Conservation (phyloP, 1,140 invertebrate species). For the Hycleus phaleratus region DNA sequence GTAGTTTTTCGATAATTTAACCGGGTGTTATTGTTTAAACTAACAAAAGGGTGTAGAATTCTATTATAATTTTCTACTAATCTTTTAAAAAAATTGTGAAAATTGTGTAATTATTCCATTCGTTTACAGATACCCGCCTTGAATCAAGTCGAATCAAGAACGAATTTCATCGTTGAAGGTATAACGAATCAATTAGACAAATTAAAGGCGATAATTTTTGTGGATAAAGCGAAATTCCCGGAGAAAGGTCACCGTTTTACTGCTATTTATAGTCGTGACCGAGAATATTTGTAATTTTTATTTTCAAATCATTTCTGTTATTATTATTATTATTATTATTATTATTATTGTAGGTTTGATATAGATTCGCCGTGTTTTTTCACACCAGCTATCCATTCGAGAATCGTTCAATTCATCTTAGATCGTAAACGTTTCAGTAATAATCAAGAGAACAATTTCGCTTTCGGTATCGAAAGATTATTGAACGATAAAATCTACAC, state of each 20-base stretch:
- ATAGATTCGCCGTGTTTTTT: constrained; percentile 75
- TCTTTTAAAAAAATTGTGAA: background rate
- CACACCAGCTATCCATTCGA: constrained; percentile 71
- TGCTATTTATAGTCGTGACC: constrained; percentile 77
- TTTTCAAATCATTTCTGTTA: background rate
- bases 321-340: constrained; percentile 1
- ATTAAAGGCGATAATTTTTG: constrained; percentile 53
- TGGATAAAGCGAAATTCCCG: constrained; percentile 61
- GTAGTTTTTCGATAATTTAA: no score
- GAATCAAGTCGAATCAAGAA: constrained; percentile 49
- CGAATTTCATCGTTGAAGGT: constrained; percentile 53
- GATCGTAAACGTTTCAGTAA: constrained; percentile 75
- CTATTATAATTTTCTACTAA: no score
- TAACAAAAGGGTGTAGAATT: no score
- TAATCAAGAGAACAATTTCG: constrained; percentile 56
- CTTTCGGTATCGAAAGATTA: constrained; percentile 78
- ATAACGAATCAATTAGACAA: constrained; percentile 52
- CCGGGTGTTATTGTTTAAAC: no score
- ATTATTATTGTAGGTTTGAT: constrained; percentile 65
- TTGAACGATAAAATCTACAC: constrained; percentile 68
- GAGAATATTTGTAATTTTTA: constrained; percentile 71
- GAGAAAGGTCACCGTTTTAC: constrained; percentile 65
- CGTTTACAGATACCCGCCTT: constrained; percentile 54
- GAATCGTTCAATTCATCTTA: constrained; percentile 87
- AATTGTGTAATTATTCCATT: background rate